A percentile compares a stretch with the other conserved stretches of the same genome.
Evolutionary conservation across 2,797 vertebrate genomes (phyloP).

Genomic region (Pseudochirops corinnae): DNA sequence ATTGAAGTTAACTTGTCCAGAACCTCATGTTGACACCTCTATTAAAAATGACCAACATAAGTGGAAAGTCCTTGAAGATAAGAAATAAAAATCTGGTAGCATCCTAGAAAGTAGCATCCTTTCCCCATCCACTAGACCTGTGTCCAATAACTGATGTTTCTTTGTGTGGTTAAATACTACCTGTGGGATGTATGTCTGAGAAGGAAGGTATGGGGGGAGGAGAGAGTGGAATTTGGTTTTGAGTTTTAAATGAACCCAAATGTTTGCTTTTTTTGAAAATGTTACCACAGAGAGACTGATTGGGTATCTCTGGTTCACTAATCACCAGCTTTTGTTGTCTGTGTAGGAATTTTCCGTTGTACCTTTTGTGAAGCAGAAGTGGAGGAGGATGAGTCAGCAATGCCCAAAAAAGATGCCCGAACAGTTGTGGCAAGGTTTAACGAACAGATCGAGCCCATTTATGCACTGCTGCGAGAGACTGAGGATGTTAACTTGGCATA

Average conservation of each 20-base stretch:
- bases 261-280: constrained; percentile 53
- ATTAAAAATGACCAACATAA: neutral
- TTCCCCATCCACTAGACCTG: neutral
- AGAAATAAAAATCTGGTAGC: neutral
- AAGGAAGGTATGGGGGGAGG: neutral
- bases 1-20: neutral
- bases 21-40: neutral
- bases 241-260: constrained; percentile 59
- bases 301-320: constrained; percentile 45
- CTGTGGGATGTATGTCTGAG: neutral
- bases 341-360: constrained; percentile 94
- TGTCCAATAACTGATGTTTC: neutral
- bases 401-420: constrained; percentile 95
- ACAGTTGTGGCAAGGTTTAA: constrained; percentile 97
- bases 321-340: constrained; percentile 68
- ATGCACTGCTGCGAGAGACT: constrained; percentile 94
- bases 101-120: neutral
- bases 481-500: constrained; percentile 96
- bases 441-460: constrained; percentile 99
- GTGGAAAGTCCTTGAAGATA: neutral
- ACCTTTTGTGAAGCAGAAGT: constrained; percentile 98
- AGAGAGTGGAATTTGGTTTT: constrained; percentile 30
- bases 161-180: neutral
- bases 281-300: constrained; percentile 37
- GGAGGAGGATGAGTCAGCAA: constrained; percentile 96